A percentile compares a stretch with the other conserved stretches of the same genome.
Conservation (phyloP, 2,888 invertebrate genomes). For the Odontocerum albicorne region DNA sequence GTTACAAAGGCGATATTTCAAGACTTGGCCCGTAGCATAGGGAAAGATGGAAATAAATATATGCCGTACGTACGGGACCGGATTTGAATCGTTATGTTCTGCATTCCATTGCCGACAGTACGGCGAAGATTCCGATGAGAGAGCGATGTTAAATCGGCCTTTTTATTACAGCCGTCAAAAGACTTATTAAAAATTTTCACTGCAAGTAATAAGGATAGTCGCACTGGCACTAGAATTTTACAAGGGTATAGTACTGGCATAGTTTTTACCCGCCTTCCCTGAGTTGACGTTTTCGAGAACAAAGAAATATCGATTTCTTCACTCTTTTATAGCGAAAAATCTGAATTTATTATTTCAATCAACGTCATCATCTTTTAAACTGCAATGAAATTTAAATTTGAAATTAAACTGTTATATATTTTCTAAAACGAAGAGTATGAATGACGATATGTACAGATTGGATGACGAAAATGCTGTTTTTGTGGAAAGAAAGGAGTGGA, state of each 20-base stretch:
- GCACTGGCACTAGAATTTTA: too few relatives aligned
- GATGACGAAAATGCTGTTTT: too few relatives aligned
- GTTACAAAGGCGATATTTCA: slow-evolving; percentile 11
- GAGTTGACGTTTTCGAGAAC: neutral
- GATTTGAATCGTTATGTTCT: slow-evolving; percentile 35
- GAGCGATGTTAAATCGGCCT: slow-evolving; percentile 26
- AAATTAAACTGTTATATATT: too few relatives aligned
- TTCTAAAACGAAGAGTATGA: too few relatives aligned
- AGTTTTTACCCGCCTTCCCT: too few relatives aligned
- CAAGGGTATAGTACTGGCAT: too few relatives aligned
- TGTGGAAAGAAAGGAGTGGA: too few relatives aligned
- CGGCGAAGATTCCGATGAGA: slow-evolving; percentile 27
- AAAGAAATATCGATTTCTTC: slow-evolving; percentile 3
- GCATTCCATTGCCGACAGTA: slow-evolving; percentile 35
- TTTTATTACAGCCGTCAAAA: slow-evolving; percentile 29
- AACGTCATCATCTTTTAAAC: neutral
- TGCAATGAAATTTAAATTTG: too few relatives aligned
- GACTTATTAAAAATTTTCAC: slow-evolving; percentile 26
- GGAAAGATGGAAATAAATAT: slow-evolving; percentile 24
- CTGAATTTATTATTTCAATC: neutral
- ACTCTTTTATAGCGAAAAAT: neutral
- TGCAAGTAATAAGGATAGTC: too few relatives aligned
- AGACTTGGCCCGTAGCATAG: slow-evolving; percentile 5
- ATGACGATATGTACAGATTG: too few relatives aligned
- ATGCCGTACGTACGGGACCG: slow-evolving; percentile 30